A percentile compares a stretch with the other conserved stretches of the same genome.
Conservation (phyloP, 2,113 vertebrate genomes). For the Odontophorus gujanensis region DNA sequence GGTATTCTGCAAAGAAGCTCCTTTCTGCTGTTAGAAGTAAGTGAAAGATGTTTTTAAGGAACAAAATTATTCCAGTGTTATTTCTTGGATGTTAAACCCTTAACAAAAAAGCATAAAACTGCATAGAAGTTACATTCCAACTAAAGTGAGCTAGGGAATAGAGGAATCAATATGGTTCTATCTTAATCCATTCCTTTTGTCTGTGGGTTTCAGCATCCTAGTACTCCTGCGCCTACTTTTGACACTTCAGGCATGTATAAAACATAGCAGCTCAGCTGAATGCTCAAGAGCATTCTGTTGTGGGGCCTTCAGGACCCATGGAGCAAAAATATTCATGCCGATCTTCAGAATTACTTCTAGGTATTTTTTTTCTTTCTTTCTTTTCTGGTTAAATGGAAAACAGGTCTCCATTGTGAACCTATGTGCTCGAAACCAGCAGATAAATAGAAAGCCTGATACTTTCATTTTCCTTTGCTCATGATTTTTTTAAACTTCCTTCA, state of each 20-base stretch:
- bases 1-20: neutral
- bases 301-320: neutral
- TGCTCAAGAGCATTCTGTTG: fast-evolving
- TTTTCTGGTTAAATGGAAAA: neutral
- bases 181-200: neutral
- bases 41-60: neutral
- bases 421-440: neutral
- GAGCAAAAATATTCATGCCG: neutral
- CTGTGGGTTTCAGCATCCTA: neutral
- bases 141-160: neutral
- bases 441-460: neutral
- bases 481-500: neutral
- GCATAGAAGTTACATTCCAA: neutral
- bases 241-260: neutral
- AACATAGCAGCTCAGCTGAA: neutral
- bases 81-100: neutral
- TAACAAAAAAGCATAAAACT: neutral
- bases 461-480: neutral
- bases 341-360: neutral
- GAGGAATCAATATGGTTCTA: neutral
- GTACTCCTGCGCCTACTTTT: neutral
- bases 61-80: neutral
- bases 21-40: neutral
- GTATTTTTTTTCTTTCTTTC: neutral
- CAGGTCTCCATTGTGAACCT: neutral